Base-by-base conservation (phyloP, 2,113 vertebrate genomes). In the Rostratula benghalensis region DNA sequence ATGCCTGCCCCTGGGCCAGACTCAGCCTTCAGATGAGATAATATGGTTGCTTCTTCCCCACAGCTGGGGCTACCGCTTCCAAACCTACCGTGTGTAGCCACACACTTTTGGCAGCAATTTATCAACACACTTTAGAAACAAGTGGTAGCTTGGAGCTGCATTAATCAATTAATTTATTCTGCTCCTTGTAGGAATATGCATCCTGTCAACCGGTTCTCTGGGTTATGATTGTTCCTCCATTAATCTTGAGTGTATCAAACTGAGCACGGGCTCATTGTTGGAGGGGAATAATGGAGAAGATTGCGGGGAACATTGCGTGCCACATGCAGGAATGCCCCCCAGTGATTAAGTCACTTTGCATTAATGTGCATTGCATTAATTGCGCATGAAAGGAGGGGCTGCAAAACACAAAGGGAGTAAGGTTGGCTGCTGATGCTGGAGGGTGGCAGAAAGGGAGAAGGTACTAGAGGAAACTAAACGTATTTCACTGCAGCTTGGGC, bases 1-100 rank as follows among this genome's bases (percentile, higher is more conserved):
- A 1, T 7, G 7, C 27, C 59, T 16, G 22, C 21, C 41, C 10
- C 2, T 27, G 69, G 53, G 43, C 45, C 41, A 37, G 67, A 11
- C 59, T 14, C 31, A 14, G 39, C n/a, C 61, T 78, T 57, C 61
- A 25, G 14, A 7, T 7, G 4, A 6, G 13, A 4, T 31, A 35
- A 3, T 14, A 2, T 1, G 5, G n/a, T 0, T 22, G 48, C 43
- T 39, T 13, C 5, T 67, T 35, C 61, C 33, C 11, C 3, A 7
- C 56, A 51, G 54, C 71, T 50, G n/a, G 21, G 31, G 37, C 25
- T 8, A 7, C 43, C 6, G 0, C 77, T 27, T 37, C 78, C 67
- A 21, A 24, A 63, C 43, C n/a, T 13, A 2, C 64, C 15, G 5
- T 22, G 30, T 25, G 43, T 3, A 69, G 43, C 69, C 60, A 31